Evolutionary conservation across 2,888 invertebrate genomes (phyloP).

Genomic region (Ectemnius cavifrons): DNA sequence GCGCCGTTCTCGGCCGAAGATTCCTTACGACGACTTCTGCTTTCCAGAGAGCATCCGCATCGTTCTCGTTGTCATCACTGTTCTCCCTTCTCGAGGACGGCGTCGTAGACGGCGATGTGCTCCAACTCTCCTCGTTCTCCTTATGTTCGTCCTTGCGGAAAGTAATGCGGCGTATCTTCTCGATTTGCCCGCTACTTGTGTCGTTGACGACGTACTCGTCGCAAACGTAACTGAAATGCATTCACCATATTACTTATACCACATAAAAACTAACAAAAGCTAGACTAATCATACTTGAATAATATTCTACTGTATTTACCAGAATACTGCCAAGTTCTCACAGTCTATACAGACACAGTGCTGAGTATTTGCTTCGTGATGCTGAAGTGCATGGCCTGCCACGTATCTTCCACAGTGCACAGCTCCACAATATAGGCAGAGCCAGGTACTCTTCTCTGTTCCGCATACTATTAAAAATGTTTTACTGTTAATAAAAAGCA

Average conservation of each 20-base stretch:
- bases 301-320: slow-evolving; percentile 79
- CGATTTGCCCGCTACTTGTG: slow-evolving; percentile 80
- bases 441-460: slow-evolving; percentile 85
- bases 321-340: slow-evolving; percentile 86
- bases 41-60: slow-evolving; percentile 75
- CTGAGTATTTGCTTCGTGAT: slow-evolving; percentile 81
- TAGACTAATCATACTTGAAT: no score
- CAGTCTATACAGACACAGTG: slow-evolving; percentile 90
- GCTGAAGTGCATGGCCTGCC: slow-evolving; percentile 86
- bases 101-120: slow-evolving; percentile 68
- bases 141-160: slow-evolving; percentile 73
- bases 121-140: slow-evolving; percentile 74
- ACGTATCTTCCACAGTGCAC: slow-evolving; percentile 89
- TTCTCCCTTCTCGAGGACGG: slow-evolving; percentile 67
- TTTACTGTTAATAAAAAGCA: slow-evolving; percentile 18
- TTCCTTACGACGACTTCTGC: slow-evolving; percentile 80
- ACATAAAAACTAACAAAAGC: slow-evolving; percentile 23
- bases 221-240: slow-evolving; percentile 85
- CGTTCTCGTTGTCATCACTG: slow-evolving; percentile 69
- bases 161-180: slow-evolving; percentile 79
- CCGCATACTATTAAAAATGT: slow-evolving; percentile 80
- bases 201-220: slow-evolving; percentile 90
- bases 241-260: slow-evolving; percentile 7
- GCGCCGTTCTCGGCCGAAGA: slow-evolving; percentile 81
- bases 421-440: slow-evolving; percentile 87